Evolutionary conservation across 2,888 invertebrate genomes (phyloP).

Genomic region (Cheilosia scutellata): DNA sequence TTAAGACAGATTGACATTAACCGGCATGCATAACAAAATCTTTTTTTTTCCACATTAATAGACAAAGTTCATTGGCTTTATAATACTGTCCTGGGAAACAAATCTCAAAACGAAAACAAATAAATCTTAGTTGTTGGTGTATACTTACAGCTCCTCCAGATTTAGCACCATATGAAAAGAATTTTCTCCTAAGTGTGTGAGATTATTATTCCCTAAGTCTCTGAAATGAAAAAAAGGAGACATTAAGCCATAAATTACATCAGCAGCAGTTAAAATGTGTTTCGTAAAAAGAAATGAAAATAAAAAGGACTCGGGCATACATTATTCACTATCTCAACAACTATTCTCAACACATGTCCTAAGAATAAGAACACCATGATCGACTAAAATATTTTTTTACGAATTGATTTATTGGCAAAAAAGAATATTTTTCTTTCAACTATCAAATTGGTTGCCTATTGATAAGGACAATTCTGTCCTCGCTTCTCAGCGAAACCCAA

Average conservation of each 20-base stretch:
- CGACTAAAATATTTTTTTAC: slow-evolving; percentile 24
- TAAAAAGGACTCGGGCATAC: not conserved
- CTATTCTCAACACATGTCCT: not conserved
- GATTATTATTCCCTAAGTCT: slow-evolving; percentile 92
- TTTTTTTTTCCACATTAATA: slow-evolving; percentile 13
- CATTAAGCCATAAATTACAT: slow-evolving; percentile 34
- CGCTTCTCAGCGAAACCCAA: not conserved
- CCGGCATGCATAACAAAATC: not conserved
- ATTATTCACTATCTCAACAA: slow-evolving; percentile 13
- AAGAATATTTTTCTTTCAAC: not conserved
- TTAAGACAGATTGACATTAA: too few relatives aligned
- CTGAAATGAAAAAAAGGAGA: slow-evolving; percentile 84
- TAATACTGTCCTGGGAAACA: not conserved
- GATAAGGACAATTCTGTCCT: slow-evolving; percentile 34
- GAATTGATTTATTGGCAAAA: slow-evolving; percentile 36
- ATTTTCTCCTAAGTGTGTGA: slow-evolving; percentile 89
- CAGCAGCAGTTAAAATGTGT: slow-evolving; percentile 2
- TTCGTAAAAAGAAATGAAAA: not conserved
- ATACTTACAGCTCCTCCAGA: slow-evolving; percentile 91
- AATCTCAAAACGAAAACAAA: slow-evolving; percentile 11
- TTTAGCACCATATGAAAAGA: slow-evolving; percentile 88
- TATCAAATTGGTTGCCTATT: slow-evolving; percentile 4
- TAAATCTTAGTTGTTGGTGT: not conserved
- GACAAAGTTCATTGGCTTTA: not conserved
- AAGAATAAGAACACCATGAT: not conserved